phyloP scores from a whole-genome alignment of 2,113 vertebrate genomes.

The Hypanus sabinus region DNA sequence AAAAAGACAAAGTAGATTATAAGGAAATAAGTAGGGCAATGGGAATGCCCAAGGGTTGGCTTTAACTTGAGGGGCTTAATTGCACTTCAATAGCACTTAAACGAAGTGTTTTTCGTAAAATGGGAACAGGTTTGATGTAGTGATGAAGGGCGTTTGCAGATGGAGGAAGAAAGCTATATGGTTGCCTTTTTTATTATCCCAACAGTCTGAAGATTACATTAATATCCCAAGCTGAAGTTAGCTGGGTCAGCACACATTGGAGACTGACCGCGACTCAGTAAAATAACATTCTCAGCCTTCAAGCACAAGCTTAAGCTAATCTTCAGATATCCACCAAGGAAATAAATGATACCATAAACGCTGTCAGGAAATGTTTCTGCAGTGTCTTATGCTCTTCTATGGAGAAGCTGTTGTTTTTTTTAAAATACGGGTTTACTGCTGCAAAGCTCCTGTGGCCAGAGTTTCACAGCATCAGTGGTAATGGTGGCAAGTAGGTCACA shows the following conservation, averaged over 20 bases:
- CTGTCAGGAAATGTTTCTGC: background rate
- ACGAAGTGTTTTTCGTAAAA: too few species aligned
- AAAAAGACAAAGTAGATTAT: too few species aligned
- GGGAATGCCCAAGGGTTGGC: too few species aligned
- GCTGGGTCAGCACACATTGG: background rate
- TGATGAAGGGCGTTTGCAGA: too few species aligned
- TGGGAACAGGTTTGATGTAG: too few species aligned
- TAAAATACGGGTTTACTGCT: background rate
- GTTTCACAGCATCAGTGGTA: background rate
- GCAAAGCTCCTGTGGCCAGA: background rate
- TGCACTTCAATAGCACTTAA: too few species aligned
- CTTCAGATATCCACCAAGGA: background rate
- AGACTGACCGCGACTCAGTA: too few species aligned
- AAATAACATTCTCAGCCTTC: background rate
- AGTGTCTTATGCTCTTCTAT: background rate
- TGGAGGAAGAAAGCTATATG: too few species aligned
- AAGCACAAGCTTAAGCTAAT: background rate
- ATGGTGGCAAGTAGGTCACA: too few species aligned
- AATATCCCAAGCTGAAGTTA: background rate
- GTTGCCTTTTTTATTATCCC: background rate
- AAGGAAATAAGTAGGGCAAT: too few species aligned
- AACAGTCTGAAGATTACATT: background rate
- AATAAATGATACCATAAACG: background rate
- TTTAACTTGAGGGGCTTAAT: too few species aligned
- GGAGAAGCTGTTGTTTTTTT: background rate